A percentile compares a stretch with the other conserved stretches of the same genome.
These are phyloP conservation scores for Myzus persicae DNA, from an alignment of 1,140 invertebrate genomes.

Conservation along the genomic window DNA sequence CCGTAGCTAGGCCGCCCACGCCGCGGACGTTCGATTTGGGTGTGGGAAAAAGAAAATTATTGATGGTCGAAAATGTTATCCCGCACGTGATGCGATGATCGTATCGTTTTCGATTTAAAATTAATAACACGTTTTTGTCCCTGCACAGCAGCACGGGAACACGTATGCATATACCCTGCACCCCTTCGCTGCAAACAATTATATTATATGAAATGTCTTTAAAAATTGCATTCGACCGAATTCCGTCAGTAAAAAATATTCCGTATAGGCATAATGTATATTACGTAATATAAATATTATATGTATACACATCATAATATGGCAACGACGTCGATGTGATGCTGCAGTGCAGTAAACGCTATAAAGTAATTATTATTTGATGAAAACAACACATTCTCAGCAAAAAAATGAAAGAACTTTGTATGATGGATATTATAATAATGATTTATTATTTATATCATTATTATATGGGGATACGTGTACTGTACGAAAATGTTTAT, in stretches of 20 bases:
- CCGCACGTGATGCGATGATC: neutral
- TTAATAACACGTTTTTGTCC: neutral
- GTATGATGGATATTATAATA: neutral
- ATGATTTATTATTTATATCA: neutral
- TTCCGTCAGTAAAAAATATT: neutral
- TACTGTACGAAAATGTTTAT: conserved; percentile 10
- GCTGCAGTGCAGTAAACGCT: neutral
- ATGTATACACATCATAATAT: neutral
- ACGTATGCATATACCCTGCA: neutral
- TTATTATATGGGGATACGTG: neutral
- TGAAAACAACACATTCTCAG: neutral
- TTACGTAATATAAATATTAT: neutral
- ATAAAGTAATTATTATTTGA: neutral
- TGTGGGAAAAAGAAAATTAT: neutral
- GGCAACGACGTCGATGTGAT: neutral
- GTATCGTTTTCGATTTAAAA: conserved; percentile 1
- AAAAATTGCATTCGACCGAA: neutral
- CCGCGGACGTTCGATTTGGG: neutral
- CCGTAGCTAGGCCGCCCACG: neutral
- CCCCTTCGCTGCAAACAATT: neutral
- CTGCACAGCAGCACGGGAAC: neutral
- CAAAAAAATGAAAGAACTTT: neutral
- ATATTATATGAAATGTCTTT: neutral
- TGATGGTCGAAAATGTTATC: neutral
- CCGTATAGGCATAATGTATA: neutral